Base-by-base conservation (phyloP, 2,113 vertebrate genomes). In the Cyanoramphus novaezelandiae region DNA sequence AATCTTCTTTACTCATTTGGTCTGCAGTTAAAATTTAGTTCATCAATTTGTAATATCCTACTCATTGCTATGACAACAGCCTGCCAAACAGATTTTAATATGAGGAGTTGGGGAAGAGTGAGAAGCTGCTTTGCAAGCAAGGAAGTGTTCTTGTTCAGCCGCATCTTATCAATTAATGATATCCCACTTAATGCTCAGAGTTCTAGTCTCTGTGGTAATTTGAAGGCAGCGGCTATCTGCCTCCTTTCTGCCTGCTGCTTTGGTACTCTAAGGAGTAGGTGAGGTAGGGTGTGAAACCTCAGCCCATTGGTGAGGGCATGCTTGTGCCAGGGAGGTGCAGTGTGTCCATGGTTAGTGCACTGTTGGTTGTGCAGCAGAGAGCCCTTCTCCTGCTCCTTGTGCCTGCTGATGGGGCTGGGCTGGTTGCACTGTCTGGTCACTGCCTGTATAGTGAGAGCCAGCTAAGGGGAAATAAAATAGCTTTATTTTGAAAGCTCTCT, bases 321-420 rank as follows among this genome's bases (percentile, higher is more conserved):
- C 21, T 3, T 0, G 13, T 78, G 31, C 44, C 29, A 33, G 39
- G 25, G n/a, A 50, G 44, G 13, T 31, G 25, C 1, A 0, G 0
- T 17, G 14, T 44, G 63, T 78, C 20, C 12, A 50, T 63, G 15
- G 6, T 65, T 5, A 6, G 25, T 28, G 29, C 17, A 2, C 14
- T 1, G 0, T 18, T 2, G 1, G 23, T 3, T 1, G 10, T 31
- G 41, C 3, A 28, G 27, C 13, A 7, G 4, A 7, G 4, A 1
- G 28, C 50, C 25, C 10, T 39, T 23, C 49, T 64, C 27, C 24
- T 69, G 53, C 28, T 69, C 19, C 53, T 69, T 0, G 0, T n/a
- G n/a, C 2, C 0, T 1, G 3, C 33, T 59, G 21, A 12, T 37
- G 52, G 7, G 11, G 29, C 49, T 77, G 67, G n/a, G 15, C 52